Percentiles rank a stretch among this genome's conserved stretches.
These are phyloP conservation scores for Athene cunicularia DNA, from an alignment of 2,113 vertebrate genomes.

Conservation along the genomic window DNA sequence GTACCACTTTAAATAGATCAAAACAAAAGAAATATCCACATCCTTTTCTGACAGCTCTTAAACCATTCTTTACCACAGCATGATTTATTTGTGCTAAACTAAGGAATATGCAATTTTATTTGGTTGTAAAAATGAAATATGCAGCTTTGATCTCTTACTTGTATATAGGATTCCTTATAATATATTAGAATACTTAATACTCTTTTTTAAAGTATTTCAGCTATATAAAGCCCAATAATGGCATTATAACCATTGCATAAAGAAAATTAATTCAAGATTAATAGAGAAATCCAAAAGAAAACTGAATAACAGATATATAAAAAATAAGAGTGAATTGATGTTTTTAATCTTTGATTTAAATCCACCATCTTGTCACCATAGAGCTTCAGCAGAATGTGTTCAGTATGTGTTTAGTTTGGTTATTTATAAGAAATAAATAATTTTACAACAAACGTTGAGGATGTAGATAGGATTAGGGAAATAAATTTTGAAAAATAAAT, in stretches of 20 bases:
- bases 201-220: slow-evolving; percentile 26
- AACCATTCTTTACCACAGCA: not conserved
- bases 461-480: not conserved
- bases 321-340: slow-evolving; percentile 76
- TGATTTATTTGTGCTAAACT: slow-evolving; percentile 52
- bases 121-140: slow-evolving; percentile 67
- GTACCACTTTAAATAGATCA: not conserved
- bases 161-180: slow-evolving; percentile 57
- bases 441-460: not conserved
- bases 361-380: slow-evolving; percentile 37
- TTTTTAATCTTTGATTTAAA: slow-evolving; percentile 61
- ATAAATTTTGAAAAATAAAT: not conserved
- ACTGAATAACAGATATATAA: slow-evolving; percentile 42
- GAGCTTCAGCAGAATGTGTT: slow-evolving; percentile 23
- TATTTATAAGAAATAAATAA: not conserved
- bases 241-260: slow-evolving; percentile 42
- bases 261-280: slow-evolving; percentile 74
- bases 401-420: not conserved
- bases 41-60: not conserved
- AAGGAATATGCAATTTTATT: slow-evolving; percentile 39
- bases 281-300: slow-evolving; percentile 58
- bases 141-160: slow-evolving; percentile 58
- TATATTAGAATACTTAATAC: slow-evolving; percentile 53
- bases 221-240: slow-evolving; percentile 58
- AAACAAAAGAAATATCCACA: not conserved